Conservation (phyloP, 2,113 vertebrate genomes). For the Trochalopteron elliotii region DNA sequence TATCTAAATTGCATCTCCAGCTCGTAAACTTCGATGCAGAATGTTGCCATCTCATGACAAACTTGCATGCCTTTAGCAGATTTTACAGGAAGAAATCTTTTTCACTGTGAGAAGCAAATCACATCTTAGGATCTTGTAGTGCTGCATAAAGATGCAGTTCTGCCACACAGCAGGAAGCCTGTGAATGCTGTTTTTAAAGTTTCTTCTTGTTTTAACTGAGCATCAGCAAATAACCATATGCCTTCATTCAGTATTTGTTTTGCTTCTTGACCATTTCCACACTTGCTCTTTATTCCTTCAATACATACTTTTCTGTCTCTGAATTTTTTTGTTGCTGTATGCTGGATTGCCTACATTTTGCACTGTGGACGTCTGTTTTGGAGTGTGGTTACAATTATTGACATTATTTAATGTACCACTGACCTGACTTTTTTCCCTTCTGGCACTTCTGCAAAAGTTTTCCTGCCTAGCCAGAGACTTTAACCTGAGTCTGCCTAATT, state of each 20-base stretch:
- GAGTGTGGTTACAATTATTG: background rate
- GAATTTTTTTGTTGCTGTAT: background rate
- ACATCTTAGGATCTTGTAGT: background rate
- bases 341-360: background rate
- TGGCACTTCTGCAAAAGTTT: background rate
- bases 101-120: background rate
- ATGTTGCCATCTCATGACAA: background rate
- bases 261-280: background rate
- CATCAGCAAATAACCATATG: background rate
- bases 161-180: background rate
- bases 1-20: background rate
- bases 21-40: background rate
- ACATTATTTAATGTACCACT: background rate
- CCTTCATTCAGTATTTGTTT: background rate
- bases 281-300: background rate
- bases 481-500: background rate
- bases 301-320: background rate
- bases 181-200: background rate
- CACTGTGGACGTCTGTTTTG: background rate
- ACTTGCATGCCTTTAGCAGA: background rate
- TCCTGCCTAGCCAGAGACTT: background rate
- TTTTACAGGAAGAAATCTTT: background rate
- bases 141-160: background rate
- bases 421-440: background rate
- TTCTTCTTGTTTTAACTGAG: background rate